phyloP scores from a whole-genome alignment of 2,888 invertebrate species.

The Aphelenchoides bicaudatus region DNA sequence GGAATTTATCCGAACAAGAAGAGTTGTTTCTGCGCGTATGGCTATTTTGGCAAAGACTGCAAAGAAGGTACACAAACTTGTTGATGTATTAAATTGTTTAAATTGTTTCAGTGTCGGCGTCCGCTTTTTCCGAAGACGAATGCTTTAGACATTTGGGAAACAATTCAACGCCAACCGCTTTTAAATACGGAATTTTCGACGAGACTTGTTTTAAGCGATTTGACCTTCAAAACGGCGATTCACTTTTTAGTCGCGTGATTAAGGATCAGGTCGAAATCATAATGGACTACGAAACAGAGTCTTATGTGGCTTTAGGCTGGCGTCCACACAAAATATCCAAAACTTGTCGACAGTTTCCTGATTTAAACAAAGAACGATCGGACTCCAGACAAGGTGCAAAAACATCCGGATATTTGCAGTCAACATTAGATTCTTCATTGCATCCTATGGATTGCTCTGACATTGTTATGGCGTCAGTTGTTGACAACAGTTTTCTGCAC shows the following conservation, averaged over 20 bases:
- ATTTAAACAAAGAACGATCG: slow-evolving; percentile 37
- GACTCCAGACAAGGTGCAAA: too few species aligned
- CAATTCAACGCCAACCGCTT: slow-evolving; percentile 6
- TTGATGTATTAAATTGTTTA: background rate
- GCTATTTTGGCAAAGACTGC: slow-evolving; percentile 53
- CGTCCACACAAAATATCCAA: slow-evolving; percentile 48
- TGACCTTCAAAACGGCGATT: slow-evolving; percentile 40
- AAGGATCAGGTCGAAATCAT: slow-evolving; percentile 54
- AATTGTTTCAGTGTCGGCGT: slow-evolving; percentile 12
- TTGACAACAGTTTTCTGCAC: slow-evolving; percentile 37
- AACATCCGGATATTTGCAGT: slow-evolving; percentile 26
- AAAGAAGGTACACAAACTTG: slow-evolving; percentile 39
- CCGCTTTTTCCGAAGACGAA: slow-evolving; percentile 20
- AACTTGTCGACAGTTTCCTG: slow-evolving; percentile 57
- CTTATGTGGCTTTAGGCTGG: slow-evolving; percentile 55
- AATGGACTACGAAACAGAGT: slow-evolving; percentile 46
- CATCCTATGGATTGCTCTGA: slow-evolving; percentile 59
- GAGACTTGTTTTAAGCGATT: slow-evolving; percentile 43
- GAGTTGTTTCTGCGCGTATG: slow-evolving; percentile 51
- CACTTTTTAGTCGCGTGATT: slow-evolving; percentile 42
- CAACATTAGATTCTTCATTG: slow-evolving; percentile 47
- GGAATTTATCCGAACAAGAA: slow-evolving; percentile 33
- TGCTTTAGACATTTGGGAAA: slow-evolving; percentile 31
- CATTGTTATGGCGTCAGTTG: slow-evolving; percentile 47
- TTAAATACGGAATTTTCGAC: slow-evolving; percentile 52